A percentile compares a stretch with the other conserved stretches of the same genome.
These are phyloP conservation scores for Xestobium rufovillosum DNA, from an alignment of 2,888 invertebrate genomes.

Conservation along the genomic window DNA sequence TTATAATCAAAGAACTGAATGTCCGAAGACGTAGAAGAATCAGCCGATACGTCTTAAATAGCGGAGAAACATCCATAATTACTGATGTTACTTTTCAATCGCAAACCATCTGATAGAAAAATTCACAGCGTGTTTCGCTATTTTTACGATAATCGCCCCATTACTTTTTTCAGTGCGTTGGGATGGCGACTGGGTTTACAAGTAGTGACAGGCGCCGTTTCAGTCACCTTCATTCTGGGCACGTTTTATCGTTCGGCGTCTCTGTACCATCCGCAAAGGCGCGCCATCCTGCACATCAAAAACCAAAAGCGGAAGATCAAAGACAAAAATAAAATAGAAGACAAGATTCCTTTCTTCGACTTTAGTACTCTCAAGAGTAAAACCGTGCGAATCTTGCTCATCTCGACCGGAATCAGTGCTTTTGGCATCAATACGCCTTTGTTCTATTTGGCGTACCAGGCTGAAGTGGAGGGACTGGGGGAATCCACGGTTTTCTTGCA, in stretches of 20 bases:
- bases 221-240: slow-evolving; percentile 75
- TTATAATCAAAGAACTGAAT: too few relatives aligned
- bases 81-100: too few relatives aligned
- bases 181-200: slow-evolving; percentile 80
- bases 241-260: slow-evolving; percentile 84
- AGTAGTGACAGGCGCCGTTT: slow-evolving; percentile 76
- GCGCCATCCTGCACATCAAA: slow-evolving; percentile 82
- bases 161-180: slow-evolving; percentile 57
- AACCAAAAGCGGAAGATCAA: slow-evolving; percentile 81
- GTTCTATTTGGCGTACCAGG: slow-evolving; percentile 74
- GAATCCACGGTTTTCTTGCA: slow-evolving; percentile 39
- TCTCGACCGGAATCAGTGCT: slow-evolving; percentile 71
- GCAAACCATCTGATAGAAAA: too few relatives aligned
- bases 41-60: too few relatives aligned
- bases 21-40: too few relatives aligned
- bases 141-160: too few relatives aligned
- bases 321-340: slow-evolving; percentile 67
- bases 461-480: slow-evolving; percentile 63
- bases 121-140: too few relatives aligned
- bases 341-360: slow-evolving; percentile 79
- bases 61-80: too few relatives aligned
- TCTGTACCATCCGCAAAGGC: slow-evolving; percentile 77
- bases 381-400: slow-evolving; percentile 72
- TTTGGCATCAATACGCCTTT: slow-evolving; percentile 83
- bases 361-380: slow-evolving; percentile 77